Base-by-base conservation (phyloP, 2,888 invertebrate genomes). In the Nudaria mundana region DNA sequence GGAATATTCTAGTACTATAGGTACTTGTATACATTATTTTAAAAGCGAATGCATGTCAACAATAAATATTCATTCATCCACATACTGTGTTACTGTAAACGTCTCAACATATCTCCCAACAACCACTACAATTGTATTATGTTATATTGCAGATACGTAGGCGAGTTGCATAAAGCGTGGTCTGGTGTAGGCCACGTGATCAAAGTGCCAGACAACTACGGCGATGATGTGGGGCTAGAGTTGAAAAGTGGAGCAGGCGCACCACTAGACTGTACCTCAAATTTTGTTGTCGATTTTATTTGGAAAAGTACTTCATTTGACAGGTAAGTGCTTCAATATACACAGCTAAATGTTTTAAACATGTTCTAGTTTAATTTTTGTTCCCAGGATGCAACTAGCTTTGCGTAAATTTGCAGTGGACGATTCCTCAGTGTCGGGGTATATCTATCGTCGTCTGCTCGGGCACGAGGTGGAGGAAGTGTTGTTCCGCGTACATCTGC, bases 261-360 rank as follows among this genome's bases (percentile, higher is more conserved):
- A 0, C 99, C 99, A 0, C 94, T 95, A 0, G 98, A 98, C 60
- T 97, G 97, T 79, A 95, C 95, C 32, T 96, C 96, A 56, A 98
- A 97, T 83, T 99, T 98, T 82, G 97, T 97, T 0, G 97, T 99
- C 3, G 99, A 99, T 81, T 99, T 98, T 79, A 98, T 99, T 34
- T 99, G 98, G 99, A 99, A 99, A 80, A 97, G 98, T 53, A 99
- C 98, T 1, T 97, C 97, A 15, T 99, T 99, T 80, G 98, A 98
- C 81, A 93, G 96, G 95, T 95, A 62, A 10, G 11, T 30, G n/a
- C n/a, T n/a, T n/a, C n/a, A n/a, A n/a, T n/a, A n/a, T n/a, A n/a
- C n/a, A n/a, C n/a, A n/a, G n/a, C n/a, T n/a, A n/a, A n/a, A n/a
- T n/a, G n/a, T n/a, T n/a, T n/a, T n/a, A n/a, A n/a, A n/a, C n/a